Evolutionary conservation across 1,140 invertebrate genomes (phyloP).

Genomic region (Armadillidium nasatum): DNA sequence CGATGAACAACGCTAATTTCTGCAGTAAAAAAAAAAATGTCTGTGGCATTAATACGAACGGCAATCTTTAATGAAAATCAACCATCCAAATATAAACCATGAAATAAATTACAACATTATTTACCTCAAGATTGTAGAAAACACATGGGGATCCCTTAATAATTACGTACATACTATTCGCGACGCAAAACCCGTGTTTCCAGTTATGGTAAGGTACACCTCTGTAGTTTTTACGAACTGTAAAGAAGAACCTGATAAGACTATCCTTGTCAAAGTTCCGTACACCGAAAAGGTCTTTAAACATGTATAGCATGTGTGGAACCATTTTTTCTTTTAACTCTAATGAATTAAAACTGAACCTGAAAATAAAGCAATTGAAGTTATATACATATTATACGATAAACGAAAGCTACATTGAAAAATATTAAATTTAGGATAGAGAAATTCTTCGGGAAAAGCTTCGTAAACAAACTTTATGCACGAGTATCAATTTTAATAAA

Average conservation of each 20-base stretch:
- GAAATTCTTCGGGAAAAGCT: too few relatives aligned
- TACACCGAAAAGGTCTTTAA: constrained; percentile 65
- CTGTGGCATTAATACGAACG: too few relatives aligned
- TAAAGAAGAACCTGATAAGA: constrained; percentile 67
- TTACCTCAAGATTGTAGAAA: constrained; percentile 61
- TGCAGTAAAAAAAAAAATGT: constrained; percentile 54
- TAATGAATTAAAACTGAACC: too few relatives aligned
- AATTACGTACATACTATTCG: constrained; percentile 73
- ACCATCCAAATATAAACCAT: too few relatives aligned
- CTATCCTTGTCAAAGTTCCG: constrained; percentile 58
- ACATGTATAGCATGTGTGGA: constrained; percentile 69
- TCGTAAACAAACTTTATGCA: too few relatives aligned
- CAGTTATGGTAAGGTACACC: constrained; percentile 79
- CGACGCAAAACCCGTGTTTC: constrained; percentile 77
- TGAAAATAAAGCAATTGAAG: too few relatives aligned
- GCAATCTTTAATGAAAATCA: too few relatives aligned
- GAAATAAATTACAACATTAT: constrained; percentile 3
- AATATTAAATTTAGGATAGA: too few relatives aligned
- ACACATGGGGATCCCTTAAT: constrained; percentile 58
- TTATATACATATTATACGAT: too few relatives aligned
- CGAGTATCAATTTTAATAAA: too few relatives aligned
- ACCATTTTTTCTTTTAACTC: too few relatives aligned
- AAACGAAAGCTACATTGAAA: too few relatives aligned
- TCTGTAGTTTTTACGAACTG: constrained; percentile 76
- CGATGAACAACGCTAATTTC: constrained; percentile 70